phyloP scores from a whole-genome alignment of 2,797 vertebrate genomes.

The Chiroxiphia lanceolata region DNA sequence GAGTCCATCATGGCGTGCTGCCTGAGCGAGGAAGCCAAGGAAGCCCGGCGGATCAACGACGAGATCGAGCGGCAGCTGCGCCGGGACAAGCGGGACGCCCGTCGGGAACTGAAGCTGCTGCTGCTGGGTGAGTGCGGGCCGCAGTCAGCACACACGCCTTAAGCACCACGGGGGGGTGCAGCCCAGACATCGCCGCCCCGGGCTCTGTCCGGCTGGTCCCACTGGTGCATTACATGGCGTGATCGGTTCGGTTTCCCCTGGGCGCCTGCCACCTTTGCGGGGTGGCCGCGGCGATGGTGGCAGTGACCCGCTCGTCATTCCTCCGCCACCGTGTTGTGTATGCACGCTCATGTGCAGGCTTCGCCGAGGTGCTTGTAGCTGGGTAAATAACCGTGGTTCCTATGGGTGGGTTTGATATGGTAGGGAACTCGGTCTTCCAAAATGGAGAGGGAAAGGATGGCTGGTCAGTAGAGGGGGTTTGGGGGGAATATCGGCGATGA shows the following conservation, averaged over 20 bases:
- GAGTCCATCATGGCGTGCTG: constrained; percentile 98
- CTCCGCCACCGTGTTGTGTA: background rate
- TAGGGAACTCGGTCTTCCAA: background rate
- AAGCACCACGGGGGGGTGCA: constrained; percentile 42
- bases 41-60: constrained; percentile 93
- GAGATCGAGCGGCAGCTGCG: constrained; percentile 85
- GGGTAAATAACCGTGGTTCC: background rate
- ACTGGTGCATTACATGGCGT: background rate
- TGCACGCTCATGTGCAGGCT: background rate
- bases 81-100: constrained; percentile 86
- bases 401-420: background rate
- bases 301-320: background rate
- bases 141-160: background rate
- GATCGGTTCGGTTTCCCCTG: background rate
- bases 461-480: background rate
- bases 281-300: background rate
- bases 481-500: background rate
- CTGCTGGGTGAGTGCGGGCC: constrained; percentile 84
- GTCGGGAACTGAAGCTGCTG: constrained; percentile 88
- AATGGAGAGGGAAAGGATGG: background rate
- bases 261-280: background rate
- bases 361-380: background rate
- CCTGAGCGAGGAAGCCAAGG: constrained; percentile 95
- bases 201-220: background rate
- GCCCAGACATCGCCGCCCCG: background rate